Evolutionary conservation across 2,888 invertebrate genomes (phyloP).

Genomic region (Folsomia manolachei): DNA sequence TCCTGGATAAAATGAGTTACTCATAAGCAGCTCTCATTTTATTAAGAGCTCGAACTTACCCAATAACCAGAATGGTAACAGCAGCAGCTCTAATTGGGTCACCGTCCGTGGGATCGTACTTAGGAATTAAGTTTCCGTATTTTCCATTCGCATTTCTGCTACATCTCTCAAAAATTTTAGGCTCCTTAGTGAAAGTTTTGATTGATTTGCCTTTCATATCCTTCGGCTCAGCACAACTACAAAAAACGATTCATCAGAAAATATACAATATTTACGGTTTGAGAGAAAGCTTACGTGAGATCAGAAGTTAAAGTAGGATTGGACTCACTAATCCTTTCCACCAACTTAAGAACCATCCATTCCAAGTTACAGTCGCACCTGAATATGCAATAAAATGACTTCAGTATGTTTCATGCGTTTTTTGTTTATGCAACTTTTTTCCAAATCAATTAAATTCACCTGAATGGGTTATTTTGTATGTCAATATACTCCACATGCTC

Average conservation of each 20-base stretch:
- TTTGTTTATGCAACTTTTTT: slow-evolving; percentile 2
- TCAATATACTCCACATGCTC: slow-evolving; percentile 66
- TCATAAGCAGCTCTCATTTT: neutral
- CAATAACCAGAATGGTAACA: slow-evolving; percentile 41
- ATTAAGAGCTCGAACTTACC: slow-evolving; percentile 28
- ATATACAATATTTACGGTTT: neutral
- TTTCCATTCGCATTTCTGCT: slow-evolving; percentile 26
- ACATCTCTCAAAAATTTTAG: slow-evolving; percentile 37
- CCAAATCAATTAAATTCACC: too few relatives aligned
- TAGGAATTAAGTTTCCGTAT: slow-evolving; percentile 11
- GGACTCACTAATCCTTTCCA: slow-evolving; percentile 31
- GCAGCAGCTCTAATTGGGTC: slow-evolving; percentile 33
- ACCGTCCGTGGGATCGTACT: slow-evolving; percentile 14
- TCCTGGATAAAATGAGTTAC: slow-evolving; percentile 29
- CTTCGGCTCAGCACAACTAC: slow-evolving; percentile 44
- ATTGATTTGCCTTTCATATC: slow-evolving; percentile 33
- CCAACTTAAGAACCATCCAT: slow-evolving; percentile 42
- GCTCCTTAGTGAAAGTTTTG: slow-evolving; percentile 27
- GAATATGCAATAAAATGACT: slow-evolving; percentile 4
- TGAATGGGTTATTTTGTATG: slow-evolving; percentile 67
- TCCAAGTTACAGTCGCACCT: slow-evolving; percentile 47
- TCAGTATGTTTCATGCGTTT: neutral
- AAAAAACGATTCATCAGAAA: slow-evolving; percentile 7
- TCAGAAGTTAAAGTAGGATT: slow-evolving; percentile 5
- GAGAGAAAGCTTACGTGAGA: slow-evolving; percentile 13